Evolutionary conservation across 2,888 invertebrate genomes (phyloP), one percentile per base, ranked within the genome.

Genomic region (Mimumesa dahlbomi): DNA sequence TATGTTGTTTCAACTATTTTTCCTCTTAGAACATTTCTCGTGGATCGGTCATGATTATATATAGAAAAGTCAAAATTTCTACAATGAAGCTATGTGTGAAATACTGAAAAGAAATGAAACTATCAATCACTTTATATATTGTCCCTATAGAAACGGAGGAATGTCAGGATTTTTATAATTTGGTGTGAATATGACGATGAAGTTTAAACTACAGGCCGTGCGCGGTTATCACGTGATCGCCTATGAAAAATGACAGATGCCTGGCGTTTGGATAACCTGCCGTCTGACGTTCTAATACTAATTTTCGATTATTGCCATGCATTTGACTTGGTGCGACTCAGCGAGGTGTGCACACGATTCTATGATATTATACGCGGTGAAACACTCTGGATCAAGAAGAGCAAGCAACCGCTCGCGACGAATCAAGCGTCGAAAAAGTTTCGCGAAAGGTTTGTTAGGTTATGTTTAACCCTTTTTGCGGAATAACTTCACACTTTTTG

Each of bases 241-340:
- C 19, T 34, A 21, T 52, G 25, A 62, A 85, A 83, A 77, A 87
- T 87, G 85, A 82, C 86, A 81, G 74, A 78, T 80, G 72, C 63
- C 22, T 81, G 75, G 81, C 75, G 79, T 57, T 81, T 89, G 45
- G 83, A 88, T 63, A 75, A 75, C 34, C 85, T 91, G 61, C 91
- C 91, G 31, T 85, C 87, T 29, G 91, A 91, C 74, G 83, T 92
- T 74, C 84, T 93, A 11, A 76, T 92, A 38, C 84, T 89, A 66
- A 92, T 93, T 75, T 92, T 93, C 73, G 88, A 89, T 75, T 91
- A 90, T 76, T 91, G 92, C 73, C 87, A 90, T 71, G 89, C 91
- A 38, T 81, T 82, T 48, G 92, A 92, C 76, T 85, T 92, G 46
- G 87, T 91, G 14, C 89, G 89, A 56, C 86, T 93, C 31, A 90